Evolutionary conservation across 1,140 invertebrate genomes (phyloP), one percentile per base, ranked within the genome.

Genomic region (Kradibia gibbosae): DNA sequence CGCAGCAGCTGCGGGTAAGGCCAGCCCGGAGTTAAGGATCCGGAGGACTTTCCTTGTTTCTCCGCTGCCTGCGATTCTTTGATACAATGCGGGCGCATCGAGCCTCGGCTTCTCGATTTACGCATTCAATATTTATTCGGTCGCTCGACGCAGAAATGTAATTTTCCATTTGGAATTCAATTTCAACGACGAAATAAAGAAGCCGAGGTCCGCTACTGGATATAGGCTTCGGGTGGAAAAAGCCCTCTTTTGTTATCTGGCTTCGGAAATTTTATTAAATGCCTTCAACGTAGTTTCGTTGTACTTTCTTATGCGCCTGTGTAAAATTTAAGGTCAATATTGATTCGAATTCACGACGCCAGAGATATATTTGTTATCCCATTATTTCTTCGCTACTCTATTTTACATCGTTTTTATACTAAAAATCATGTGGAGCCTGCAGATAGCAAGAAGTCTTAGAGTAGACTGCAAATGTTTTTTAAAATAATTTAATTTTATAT

Each of bases 121-220:
- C 78, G 39, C 25, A 80, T 80, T 73, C 70, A 60, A 80, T 80
- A 80, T 80, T 73, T 80, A 80, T 80, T 72, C 36, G 48, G 36
- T 31, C 67, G 25, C 72, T 73, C 25, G 34, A 11, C 53, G 36
- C 31, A n/a, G 13, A 11, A 20, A 3, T 74, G 71, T 53, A 80
- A 80, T 62, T 80, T 74, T 80, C 8, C 25, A 22, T 48, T 73
- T 65, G 42, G 15, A 74, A 80, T 80, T 74, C 71, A 74, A 80
- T 80, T 80, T 75, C 57, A 13, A 28, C n/a, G 20, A 34, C 15
- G 15, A 72, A 79, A 71, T 57, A 57, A 72, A 71, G 39, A 80
- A 48, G 78, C 36, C 45, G n/a, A 45, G 20, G 28, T 72, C 22
- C 22, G 11, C 31, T 71, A 10, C 10, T 31, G 11, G 25, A 36